Conservation (phyloP, 2,797 vertebrate species). For the Fistularia tabacaria region DNA sequence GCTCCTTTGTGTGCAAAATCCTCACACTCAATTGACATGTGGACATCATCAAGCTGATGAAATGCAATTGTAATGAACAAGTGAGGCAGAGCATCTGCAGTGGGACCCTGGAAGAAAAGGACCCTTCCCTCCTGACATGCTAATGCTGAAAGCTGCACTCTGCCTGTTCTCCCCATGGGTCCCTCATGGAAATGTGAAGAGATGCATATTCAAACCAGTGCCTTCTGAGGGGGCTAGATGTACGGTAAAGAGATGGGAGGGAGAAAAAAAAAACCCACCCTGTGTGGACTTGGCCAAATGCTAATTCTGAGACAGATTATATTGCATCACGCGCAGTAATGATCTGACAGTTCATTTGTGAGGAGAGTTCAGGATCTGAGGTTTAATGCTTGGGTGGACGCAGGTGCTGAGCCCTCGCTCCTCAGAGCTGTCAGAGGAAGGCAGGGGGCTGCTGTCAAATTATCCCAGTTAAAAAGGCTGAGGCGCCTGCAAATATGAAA, state of each 20-base stretch:
- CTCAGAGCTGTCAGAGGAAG: slow-evolving; percentile 81
- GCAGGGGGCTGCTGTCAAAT: slow-evolving; percentile 87
- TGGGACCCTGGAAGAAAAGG: slow-evolving; percentile 87
- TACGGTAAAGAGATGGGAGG: slow-evolving; percentile 47
- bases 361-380: slow-evolving; percentile 91
- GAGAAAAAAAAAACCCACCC: slow-evolving; percentile 66
- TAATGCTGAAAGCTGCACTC: slow-evolving; percentile 99
- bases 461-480: slow-evolving; percentile 82
- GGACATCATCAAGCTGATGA: slow-evolving; percentile 99
- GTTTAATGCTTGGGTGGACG: slow-evolving; percentile 88
- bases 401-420: slow-evolving; percentile 85
- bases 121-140: slow-evolving; percentile 97
- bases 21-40: slow-evolving; percentile 99
- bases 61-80: slow-evolving; percentile 99
- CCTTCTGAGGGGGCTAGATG: slow-evolving; percentile 84
- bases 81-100: slow-evolving; percentile 98
- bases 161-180: slow-evolving; percentile 93
- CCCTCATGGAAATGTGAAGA: slow-evolving; percentile 90
- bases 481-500: slow-evolving; percentile 79
- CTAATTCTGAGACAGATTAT: slow-evolving; percentile 99
- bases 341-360: slow-evolving; percentile 99
- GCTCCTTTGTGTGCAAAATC: slow-evolving; percentile 99
- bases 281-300: slow-evolving; percentile 89
- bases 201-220: slow-evolving; percentile 99
- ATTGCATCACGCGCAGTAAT: slow-evolving; percentile 99